phyloP scores from a whole-genome alignment of 2,797 vertebrate species.

The Buphagus erythrorhynchus region DNA sequence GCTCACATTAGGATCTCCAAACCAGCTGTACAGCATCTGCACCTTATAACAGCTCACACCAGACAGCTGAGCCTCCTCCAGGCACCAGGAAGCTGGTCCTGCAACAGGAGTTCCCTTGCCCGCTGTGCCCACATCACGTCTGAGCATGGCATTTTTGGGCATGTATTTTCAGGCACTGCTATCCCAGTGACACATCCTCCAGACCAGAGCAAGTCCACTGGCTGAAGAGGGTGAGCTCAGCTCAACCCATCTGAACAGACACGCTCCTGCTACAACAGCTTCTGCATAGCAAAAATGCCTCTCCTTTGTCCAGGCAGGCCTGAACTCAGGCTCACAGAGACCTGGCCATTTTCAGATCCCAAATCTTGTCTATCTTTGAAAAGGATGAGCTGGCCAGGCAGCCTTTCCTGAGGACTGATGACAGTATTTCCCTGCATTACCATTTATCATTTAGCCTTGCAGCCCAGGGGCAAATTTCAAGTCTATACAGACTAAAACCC shows the following conservation, averaged over 20 bases:
- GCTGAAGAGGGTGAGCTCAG: neutral
- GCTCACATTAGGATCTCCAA: neutral
- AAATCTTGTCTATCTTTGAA: neutral
- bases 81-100: neutral
- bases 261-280: neutral
- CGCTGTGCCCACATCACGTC: neutral
- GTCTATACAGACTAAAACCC: neutral
- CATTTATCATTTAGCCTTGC: neutral
- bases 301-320: neutral
- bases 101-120: neutral
- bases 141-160: rapidly evolving
- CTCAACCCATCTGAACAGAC: neutral
- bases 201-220: neutral
- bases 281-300: neutral
- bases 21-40: neutral
- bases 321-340: neutral
- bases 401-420: neutral
- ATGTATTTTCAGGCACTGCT: neutral
- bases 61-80: neutral
- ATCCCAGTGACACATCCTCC: neutral
- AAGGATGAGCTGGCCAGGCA: neutral
- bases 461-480: neutral
- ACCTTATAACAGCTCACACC: rapidly evolving
- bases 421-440: neutral
- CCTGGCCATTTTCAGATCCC: neutral